Evolutionary conservation across 2,888 invertebrate species (phyloP), one percentile per base, ranked within the genome.

Genomic region (Subacronicta megacephala): DNA sequence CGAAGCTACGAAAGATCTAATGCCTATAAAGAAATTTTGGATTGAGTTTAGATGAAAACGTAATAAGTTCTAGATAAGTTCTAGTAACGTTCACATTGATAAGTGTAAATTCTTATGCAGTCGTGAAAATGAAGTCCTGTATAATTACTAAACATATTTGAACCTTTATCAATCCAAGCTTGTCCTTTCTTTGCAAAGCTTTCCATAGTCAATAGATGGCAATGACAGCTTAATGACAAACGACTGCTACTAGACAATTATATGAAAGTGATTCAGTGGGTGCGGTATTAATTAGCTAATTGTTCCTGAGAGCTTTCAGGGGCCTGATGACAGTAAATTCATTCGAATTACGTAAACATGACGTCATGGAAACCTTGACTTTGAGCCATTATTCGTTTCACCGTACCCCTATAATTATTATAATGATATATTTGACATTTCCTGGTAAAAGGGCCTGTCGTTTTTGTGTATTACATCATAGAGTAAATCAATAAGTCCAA

Each of bases 221-320:
- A 40, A 37, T 15, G 43, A 58, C 43, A 49, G 59, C 44, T 47
- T 43, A 63, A 64, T 68, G 55, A 55, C 51, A 63, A 63, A 61
- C 51, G 37, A 40, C 50, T 33, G 16, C 44, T 38, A 66, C 44
- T 38, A 62, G 45, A 52, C 41, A 66, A 70, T 66, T 55, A 66
- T 66, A 52, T 36, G 29, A 54, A 54, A 63, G 56, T 55, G 50
- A 62, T 55, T 44, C 56, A 59, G 47, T 51, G 55, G 81, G 82
- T 50, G 82, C 57, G 84, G 53, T 65, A 18, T 42, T 82, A 83
- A 85, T 82, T 80, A 76, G 51, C 62, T 76, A 75, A 83, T 82
- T 73, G 82, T 59, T 80, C 78, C 77, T 82, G 82, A 82, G 82
- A 81, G 82, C 77, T 72, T 77, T 64, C 65, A 72, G 62, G 60